Conservation (phyloP, 2,113 vertebrate species). For the Laticauda colubrina region DNA sequence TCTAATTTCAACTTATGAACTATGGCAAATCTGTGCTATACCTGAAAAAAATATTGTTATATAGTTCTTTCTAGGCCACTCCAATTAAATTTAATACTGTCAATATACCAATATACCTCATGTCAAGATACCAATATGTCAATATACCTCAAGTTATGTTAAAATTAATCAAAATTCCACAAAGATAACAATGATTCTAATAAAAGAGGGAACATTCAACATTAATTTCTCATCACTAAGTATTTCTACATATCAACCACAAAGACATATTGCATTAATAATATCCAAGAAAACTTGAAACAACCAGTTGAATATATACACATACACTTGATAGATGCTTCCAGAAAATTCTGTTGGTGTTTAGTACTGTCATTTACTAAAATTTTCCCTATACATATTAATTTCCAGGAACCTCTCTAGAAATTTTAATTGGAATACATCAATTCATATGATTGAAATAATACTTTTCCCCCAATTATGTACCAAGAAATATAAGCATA, state of each 20-base stretch:
- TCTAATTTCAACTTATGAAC: background rate
- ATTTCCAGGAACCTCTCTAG: background rate
- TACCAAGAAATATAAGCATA: constrained; percentile 1
- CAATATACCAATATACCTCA: background rate
- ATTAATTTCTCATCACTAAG: background rate
- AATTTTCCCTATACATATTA: background rate
- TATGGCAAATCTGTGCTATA: background rate
- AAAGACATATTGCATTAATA: background rate
- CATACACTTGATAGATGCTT: background rate
- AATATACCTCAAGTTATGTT: background rate
- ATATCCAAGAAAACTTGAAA: background rate
- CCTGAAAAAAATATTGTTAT: background rate
- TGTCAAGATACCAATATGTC: too few species aligned
- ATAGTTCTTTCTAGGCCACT: background rate
- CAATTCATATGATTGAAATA: background rate
- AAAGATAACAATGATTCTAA: background rate
- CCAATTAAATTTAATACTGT: background rate
- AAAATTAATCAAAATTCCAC: background rate
- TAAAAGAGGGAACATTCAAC: background rate
- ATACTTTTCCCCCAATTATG: background rate
- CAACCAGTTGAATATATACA: background rate
- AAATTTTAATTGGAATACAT: constrained; percentile 10
- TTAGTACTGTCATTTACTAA: background rate
- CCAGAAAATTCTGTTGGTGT: background rate
- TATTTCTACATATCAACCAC: background rate